Evolutionary conservation across 1,140 invertebrate species (phyloP), one percentile per base, ranked within the genome.

Genomic region (Lasioglossum baleicum): DNA sequence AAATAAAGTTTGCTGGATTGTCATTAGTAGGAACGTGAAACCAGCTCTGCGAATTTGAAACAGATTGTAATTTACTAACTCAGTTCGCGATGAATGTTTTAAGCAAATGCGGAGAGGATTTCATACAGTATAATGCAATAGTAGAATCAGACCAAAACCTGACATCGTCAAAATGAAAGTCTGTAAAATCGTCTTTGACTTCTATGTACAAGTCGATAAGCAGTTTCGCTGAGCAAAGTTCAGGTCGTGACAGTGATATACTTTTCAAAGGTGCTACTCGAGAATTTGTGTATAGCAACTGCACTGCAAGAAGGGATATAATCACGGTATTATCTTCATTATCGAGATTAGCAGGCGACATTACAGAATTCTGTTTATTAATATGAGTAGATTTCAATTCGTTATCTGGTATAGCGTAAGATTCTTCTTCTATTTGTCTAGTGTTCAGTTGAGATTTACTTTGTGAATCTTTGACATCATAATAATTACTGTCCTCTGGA

Each of bases 271-370:
- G n/a, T n/a, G n/a, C n/a, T n/a, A n/a, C n/a, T n/a, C n/a, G n/a
- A n/a, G n/a, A n/a, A n/a, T n/a, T n/a, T n/a, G n/a, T n/a, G n/a
- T n/a, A n/a, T n/a, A n/a, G n/a, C n/a, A n/a, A n/a, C n/a, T n/a
- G n/a, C n/a, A n/a, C n/a, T n/a, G n/a, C n/a, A n/a, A n/a, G n/a
- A n/a, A n/a, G n/a, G n/a, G n/a, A n/a, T 82, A 93, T 93, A 5
- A 92, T 93, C 0, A 93, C 91, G 10, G 92, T 93, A 71, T 91
- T 92, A 58, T 93, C 92, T 75, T 93, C 92, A 63, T 90, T 92
- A 6, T 93, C 92, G 5, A 88, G 31, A 26, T 92, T 88, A 67
- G 42, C 20, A 53, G 77, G 7, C 48, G 80, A 15, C 15, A 77
- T 7, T 20, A 35, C 1, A n/a, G 64, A 75, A 35, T 67, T 74